A percentile compares a stretch with the other conserved stretches of the same genome.
Evolutionary conservation across 2,113 vertebrate genomes (phyloP).

Genomic region (Pedetes capensis): DNA sequence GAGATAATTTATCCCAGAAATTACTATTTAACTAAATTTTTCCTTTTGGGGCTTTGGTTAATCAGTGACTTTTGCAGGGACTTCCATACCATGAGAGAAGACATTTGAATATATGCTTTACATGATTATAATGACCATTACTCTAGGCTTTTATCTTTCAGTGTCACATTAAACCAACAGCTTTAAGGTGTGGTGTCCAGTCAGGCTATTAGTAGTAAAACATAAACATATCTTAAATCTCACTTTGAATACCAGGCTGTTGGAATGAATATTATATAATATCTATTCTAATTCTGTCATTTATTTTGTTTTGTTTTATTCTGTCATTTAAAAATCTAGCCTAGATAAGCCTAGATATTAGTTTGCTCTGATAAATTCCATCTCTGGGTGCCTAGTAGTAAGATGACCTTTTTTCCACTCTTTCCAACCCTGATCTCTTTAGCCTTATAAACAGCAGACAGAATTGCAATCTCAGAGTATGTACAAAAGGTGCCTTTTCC

Average conservation of each 20-base stretch:
- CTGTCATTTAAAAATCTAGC: not conserved
- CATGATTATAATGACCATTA: not conserved
- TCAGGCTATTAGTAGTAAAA: constrained; percentile 14
- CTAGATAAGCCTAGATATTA: not conserved
- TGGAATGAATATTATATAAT: not conserved
- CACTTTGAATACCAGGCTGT: constrained; percentile 8
- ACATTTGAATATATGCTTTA: constrained; percentile 1
- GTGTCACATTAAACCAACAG: not conserved
- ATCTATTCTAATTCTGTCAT: constrained; percentile 9
- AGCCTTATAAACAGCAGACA: not conserved
- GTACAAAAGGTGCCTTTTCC: not conserved
- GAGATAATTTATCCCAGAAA: constrained; percentile 41
- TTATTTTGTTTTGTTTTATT: too few relatives aligned
- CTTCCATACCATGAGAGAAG: not conserved
- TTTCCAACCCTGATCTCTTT: not conserved
- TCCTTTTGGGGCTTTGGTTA: not conserved
- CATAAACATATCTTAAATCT: constrained; percentile 26
- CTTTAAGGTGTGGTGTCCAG: not conserved
- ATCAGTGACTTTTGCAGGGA: not conserved
- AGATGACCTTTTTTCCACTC: not conserved
- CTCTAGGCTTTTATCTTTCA: constrained; percentile 16
- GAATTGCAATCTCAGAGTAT: not conserved
- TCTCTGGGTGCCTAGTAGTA: not conserved
- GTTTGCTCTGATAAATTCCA: not conserved
- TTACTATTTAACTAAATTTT: constrained; percentile 2